phyloP scores from a whole-genome alignment of 2,797 vertebrate species.

The Tragelaphus oryx region DNA sequence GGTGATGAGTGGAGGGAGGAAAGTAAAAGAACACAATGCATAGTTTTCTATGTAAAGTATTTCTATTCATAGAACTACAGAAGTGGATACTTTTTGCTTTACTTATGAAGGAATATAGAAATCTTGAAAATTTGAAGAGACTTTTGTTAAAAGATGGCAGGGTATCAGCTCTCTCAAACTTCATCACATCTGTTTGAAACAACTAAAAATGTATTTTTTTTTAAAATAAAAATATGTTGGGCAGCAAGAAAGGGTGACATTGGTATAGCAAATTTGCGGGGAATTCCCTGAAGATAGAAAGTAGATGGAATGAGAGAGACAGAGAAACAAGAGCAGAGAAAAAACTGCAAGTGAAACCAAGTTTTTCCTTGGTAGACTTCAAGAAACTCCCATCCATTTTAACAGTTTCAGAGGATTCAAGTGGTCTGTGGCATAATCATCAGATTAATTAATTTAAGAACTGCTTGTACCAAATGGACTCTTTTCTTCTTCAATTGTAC shows the following conservation, averaged over 20 bases:
- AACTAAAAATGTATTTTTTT: background rate
- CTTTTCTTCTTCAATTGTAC: background rate
- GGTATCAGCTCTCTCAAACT: background rate
- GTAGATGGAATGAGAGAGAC: background rate
- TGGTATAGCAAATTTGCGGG: background rate
- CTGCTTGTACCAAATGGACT: background rate
- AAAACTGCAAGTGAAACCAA: background rate
- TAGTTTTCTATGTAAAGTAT: background rate
- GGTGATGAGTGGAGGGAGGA: background rate
- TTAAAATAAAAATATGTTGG: background rate
- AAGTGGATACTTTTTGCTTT: background rate
- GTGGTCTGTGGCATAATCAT: background rate
- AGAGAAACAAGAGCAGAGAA: background rate
- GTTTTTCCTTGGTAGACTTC: background rate
- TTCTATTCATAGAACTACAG: background rate
- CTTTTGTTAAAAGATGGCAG: conserved; percentile 3
- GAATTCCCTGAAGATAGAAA: background rate
- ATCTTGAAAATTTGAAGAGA: conserved; percentile 23
- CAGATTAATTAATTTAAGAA: conserved; percentile 20
- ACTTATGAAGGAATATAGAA: background rate
- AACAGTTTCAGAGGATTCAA: background rate
- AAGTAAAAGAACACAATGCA: background rate
- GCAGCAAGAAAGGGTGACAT: background rate
- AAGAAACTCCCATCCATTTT: background rate
- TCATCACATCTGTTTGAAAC: background rate